phyloP scores from a whole-genome alignment of 30 jellyfish, hydroid and myxozoan genomes.

The Morbakka virulenta region DNA sequence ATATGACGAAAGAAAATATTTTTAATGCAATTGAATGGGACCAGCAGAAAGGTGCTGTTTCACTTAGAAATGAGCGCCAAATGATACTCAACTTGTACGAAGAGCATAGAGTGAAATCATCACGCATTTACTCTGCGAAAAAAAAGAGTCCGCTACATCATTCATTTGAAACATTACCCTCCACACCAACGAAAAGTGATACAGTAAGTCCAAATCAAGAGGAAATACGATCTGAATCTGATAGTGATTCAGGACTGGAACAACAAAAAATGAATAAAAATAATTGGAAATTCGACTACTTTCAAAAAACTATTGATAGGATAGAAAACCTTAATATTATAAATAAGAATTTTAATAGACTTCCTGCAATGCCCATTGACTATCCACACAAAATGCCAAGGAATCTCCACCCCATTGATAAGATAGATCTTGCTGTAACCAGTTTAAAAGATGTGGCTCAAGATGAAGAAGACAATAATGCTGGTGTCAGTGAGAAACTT shows the following conservation, averaged over 20 bases:
- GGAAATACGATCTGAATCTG: background rate
- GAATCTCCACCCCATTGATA: background rate
- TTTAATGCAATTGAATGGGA: slow-evolving; percentile 82
- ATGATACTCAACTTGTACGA: slow-evolving; percentile 69
- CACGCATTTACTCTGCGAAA: background rate
- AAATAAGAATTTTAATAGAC: slow-evolving; percentile 39
- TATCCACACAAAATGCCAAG: background rate
- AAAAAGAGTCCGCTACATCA: background rate
- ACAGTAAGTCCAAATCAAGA: background rate
- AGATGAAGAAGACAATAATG: background rate
- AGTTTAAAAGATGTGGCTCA: background rate
- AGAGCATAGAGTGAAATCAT: background rate
- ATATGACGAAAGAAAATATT: slow-evolving; percentile 73
- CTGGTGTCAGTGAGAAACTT: background rate
- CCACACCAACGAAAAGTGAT: background rate
- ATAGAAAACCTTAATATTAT: slow-evolving; percentile 59
- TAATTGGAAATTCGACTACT: slow-evolving; percentile 74
- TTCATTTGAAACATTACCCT: background rate
- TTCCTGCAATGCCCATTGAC: slow-evolving; percentile 48
- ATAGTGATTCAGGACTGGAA: slow-evolving; percentile 1
- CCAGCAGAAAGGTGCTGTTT: slow-evolving; percentile 58
- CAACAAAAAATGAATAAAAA: slow-evolving; percentile 23
- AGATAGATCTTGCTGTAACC: background rate
- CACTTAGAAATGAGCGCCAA: slow-evolving; percentile 74
- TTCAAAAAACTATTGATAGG: slow-evolving; percentile 62